Conservation (phyloP, 1,140 invertebrate genomes). For the Drosophila burlai region DNA sequence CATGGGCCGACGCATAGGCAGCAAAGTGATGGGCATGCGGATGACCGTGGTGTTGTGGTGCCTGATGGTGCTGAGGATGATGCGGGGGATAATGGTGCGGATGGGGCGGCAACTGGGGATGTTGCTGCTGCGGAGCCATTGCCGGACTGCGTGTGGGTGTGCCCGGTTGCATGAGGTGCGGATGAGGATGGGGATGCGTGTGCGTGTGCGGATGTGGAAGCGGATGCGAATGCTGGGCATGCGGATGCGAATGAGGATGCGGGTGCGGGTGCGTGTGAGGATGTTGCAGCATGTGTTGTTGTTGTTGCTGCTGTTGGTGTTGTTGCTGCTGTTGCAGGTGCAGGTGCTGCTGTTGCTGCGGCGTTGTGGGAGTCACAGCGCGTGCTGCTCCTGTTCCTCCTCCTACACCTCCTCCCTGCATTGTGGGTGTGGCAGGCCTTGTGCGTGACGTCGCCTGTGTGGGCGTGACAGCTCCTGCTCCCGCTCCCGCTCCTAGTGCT, state of each 20-base stretch:
- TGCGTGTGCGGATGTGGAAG: conserved; percentile 57
- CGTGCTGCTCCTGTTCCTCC: conserved; percentile 24
- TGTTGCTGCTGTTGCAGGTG: conserved; percentile 49
- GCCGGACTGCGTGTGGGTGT: conserved; percentile 44
- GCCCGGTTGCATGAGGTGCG: conserved; percentile 57
- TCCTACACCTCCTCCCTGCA: conserved; percentile 18
- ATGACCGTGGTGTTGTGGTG: conserved; percentile 47
- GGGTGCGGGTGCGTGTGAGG: conserved; percentile 45
- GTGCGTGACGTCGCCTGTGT: conserved; percentile 54
- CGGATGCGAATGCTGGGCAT: conserved; percentile 41
- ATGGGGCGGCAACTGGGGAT: conserved; percentile 42
- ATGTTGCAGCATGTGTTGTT: conserved; percentile 48
- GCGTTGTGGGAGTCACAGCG: conserved; percentile 40
- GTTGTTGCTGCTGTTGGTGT: conserved; percentile 50
- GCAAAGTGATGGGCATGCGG: conserved; percentile 51
- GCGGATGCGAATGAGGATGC: conserved; percentile 38
- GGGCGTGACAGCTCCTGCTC: conserved; percentile 32
- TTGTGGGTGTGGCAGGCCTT: conserved; percentile 65
- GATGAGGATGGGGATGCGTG: conserved; percentile 54
- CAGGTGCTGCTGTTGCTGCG: conserved; percentile 49
- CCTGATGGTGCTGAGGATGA: conserved; percentile 47
- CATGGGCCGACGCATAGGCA: conserved; percentile 50
- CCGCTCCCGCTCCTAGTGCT: conserved; percentile 6
- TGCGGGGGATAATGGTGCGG: conserved; percentile 52
- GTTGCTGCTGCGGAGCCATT: conserved; percentile 21